A percentile compares a stretch with the other conserved stretches of the same genome.
Conservation (phyloP, 2,797 vertebrate genomes). For the Lutra lutra region DNA sequence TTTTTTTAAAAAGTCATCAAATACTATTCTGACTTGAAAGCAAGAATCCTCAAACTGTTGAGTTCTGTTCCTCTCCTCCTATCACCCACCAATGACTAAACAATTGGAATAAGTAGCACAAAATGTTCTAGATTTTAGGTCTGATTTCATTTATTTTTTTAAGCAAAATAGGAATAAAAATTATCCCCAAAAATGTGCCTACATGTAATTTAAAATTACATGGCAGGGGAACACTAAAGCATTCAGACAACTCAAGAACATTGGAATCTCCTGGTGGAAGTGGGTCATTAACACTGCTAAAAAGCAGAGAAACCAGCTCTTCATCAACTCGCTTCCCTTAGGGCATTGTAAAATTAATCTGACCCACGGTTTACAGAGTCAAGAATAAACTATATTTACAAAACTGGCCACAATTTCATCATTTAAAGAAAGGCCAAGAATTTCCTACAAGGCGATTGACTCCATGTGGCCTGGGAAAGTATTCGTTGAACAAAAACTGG, state of each 20-base stretch:
- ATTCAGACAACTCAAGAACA: background rate
- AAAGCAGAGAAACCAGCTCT: background rate
- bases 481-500: background rate
- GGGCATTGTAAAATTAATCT: slow-evolving; percentile 19
- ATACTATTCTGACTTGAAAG: slow-evolving; percentile 23
- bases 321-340: background rate
- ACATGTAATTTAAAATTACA: slow-evolving; percentile 21
- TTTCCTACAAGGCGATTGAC: slow-evolving; percentile 13
- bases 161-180: slow-evolving; percentile 53
- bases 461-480: slow-evolving; percentile 21
- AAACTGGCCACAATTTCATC: slow-evolving; percentile 35
- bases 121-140: slow-evolving; percentile 36
- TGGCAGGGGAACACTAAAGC: background rate
- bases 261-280: background rate
- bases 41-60: slow-evolving; percentile 35
- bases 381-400: slow-evolving; percentile 29
- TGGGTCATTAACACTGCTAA: background rate
- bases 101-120: slow-evolving; percentile 45
- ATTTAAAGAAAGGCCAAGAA: slow-evolving; percentile 42
- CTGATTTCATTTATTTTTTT: slow-evolving; percentile 22
- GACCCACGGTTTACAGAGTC: background rate
- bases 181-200: background rate
- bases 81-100: slow-evolving; percentile 19
- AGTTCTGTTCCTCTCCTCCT: background rate
- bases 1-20: background rate